These are phyloP conservation scores for Pogonophryne albipinna DNA, from an alignment of 2,797 vertebrate genomes.

Conservation along the genomic window DNA sequence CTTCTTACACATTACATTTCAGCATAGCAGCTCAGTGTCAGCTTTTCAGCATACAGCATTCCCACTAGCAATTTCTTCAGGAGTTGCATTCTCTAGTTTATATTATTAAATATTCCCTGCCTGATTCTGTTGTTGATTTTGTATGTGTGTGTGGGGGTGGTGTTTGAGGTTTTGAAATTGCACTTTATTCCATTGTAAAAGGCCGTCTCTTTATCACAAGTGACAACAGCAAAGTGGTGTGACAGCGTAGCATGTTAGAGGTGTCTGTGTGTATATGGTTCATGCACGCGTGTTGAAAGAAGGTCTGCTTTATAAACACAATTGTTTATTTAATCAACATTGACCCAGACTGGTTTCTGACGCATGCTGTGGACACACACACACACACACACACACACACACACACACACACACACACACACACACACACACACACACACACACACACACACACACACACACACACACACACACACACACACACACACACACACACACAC, in stretches of 20 bases:
- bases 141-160: not conserved
- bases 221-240: not conserved
- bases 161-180: not conserved
- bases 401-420: constrained; percentile 27
- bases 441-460: constrained; percentile 26
- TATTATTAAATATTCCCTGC: too few relatives aligned
- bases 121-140: too few relatives aligned
- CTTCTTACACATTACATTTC: too few relatives aligned
- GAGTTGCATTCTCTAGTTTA: too few relatives aligned
- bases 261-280: constrained; percentile 23
- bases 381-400: constrained; percentile 19
- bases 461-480: constrained; percentile 38
- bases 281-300: constrained; percentile 42
- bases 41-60: too few relatives aligned
- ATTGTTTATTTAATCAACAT: constrained; percentile 75
- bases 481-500: constrained; percentile 33
- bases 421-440: constrained; percentile 14
- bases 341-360: constrained; percentile 51
- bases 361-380: constrained; percentile 23
- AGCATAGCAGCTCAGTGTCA: too few relatives aligned
- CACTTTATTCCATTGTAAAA: not conserved
- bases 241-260: not conserved
- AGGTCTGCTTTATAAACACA: constrained; percentile 63
- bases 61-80: too few relatives aligned
- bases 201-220: not conserved